A percentile compares a stretch with the other conserved stretches of the same genome.
Evolutionary conservation across 2,797 vertebrate species (phyloP).

Genomic region (Notolabrus celidotus): DNA sequence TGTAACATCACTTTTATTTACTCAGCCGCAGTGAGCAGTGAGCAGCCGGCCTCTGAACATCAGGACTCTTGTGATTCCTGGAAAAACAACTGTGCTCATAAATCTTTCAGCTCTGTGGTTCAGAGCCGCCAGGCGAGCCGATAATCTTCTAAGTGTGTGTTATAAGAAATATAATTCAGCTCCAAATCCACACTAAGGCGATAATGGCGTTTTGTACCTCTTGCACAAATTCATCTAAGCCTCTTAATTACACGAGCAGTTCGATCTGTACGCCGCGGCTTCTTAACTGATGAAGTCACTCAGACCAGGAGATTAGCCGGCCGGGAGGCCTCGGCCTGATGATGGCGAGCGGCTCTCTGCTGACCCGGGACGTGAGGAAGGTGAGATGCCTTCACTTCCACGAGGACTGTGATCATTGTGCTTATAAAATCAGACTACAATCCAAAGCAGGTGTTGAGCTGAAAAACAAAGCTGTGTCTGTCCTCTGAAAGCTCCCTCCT

Average conservation of each 20-base stretch:
- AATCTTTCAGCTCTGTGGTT: slow-evolving; percentile 49
- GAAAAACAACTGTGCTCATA: slow-evolving; percentile 48
- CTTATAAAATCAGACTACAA: not conserved
- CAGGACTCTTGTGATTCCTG: slow-evolving; percentile 41
- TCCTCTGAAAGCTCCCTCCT: not conserved
- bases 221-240: slow-evolving; percentile 74
- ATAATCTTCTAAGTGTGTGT: slow-evolving; percentile 54
- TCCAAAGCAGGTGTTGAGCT: slow-evolving; percentile 22
- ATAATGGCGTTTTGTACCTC: slow-evolving; percentile 70
- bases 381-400: slow-evolving; percentile 23
- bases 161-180: slow-evolving; percentile 64
- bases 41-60: slow-evolving; percentile 20
- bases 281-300: slow-evolving; percentile 79
- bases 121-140: slow-evolving; percentile 26
- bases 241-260: slow-evolving; percentile 73
- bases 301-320: slow-evolving; percentile 75
- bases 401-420: not conserved
- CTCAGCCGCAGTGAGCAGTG: not conserved
- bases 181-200: slow-evolving; percentile 72
- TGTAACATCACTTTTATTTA: not conserved
- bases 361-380: slow-evolving; percentile 52
- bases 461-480: too few species aligned
- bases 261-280: slow-evolving; percentile 64
- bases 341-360: slow-evolving; percentile 28
- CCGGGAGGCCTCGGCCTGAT: slow-evolving; percentile 63